Evolutionary conservation across 1,140 invertebrate genomes (phyloP).

Genomic region (Drosophila parabipectinata): DNA sequence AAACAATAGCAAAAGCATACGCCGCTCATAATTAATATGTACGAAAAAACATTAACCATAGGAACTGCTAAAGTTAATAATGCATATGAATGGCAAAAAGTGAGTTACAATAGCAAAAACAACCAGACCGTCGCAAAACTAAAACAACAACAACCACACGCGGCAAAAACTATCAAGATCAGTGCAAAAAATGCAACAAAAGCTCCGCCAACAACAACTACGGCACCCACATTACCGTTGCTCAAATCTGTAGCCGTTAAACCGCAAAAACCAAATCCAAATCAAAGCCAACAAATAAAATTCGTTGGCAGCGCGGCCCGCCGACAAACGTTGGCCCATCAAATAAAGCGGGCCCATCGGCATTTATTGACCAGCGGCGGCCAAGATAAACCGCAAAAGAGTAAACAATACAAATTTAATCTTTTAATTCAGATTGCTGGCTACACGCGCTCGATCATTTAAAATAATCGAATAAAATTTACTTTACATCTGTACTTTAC

Average conservation of each 20-base stretch:
- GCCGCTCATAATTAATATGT: constrained; percentile 70
- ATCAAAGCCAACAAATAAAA: constrained; percentile 42
- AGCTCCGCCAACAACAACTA: constrained; percentile 9
- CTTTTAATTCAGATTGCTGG: neutral
- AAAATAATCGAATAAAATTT: too few species aligned
- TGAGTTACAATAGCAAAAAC: constrained; percentile 70
- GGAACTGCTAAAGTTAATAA: constrained; percentile 80
- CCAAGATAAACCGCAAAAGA: constrained; percentile 66
- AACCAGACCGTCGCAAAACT: constrained; percentile 33
- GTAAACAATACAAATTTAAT: constrained; percentile 39
- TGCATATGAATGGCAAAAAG: constrained; percentile 81
- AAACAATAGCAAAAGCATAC: neutral
- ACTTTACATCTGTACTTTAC: neutral
- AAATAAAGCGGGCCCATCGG: constrained; percentile 80
- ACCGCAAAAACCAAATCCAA: constrained; percentile 32
- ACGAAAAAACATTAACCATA: constrained; percentile 74
- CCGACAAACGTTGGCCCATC: constrained; percentile 67
- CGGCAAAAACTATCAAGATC: constrained; percentile 22
- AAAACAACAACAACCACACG: constrained; percentile 27
- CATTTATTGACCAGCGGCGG: constrained; percentile 78
- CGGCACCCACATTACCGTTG: constrained; percentile 25
- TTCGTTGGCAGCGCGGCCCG: constrained; percentile 61
- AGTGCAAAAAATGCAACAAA: constrained; percentile 53
- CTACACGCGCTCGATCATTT: neutral
- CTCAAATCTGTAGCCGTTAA: constrained; percentile 24